phyloP scores from a whole-genome alignment of 2,113 vertebrate genomes.

The Rhodinocichla rosea region DNA sequence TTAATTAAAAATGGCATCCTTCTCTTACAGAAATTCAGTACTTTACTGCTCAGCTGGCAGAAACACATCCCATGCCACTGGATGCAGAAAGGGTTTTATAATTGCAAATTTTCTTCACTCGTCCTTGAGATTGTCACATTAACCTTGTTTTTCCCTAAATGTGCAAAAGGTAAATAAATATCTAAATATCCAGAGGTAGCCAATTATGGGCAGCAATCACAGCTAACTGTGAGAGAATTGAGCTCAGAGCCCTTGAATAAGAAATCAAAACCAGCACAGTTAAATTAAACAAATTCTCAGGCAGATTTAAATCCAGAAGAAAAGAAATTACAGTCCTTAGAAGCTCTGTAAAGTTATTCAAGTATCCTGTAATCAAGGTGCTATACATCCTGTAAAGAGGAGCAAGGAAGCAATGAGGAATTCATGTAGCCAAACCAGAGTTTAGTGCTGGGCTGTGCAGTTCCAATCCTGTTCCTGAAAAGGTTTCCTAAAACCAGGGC shows the following conservation, averaged over 20 bases:
- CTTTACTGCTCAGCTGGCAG: background rate
- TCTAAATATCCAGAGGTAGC: background rate
- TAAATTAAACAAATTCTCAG: background rate
- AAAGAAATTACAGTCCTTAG: background rate
- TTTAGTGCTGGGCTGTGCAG: background rate
- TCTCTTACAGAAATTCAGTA: background rate
- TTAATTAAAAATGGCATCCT: background rate
- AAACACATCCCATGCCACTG: background rate
- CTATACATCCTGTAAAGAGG: background rate
- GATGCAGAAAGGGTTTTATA: background rate
- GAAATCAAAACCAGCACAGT: background rate
- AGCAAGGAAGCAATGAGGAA: background rate
- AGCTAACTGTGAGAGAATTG: background rate
- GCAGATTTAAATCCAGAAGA: background rate
- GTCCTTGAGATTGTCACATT: background rate
- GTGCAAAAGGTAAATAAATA: background rate
- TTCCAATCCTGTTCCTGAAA: background rate
- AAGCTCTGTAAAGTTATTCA: background rate
- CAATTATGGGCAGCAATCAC: background rate
- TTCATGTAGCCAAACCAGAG: background rate
- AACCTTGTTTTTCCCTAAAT: background rate
- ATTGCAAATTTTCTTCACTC: background rate
- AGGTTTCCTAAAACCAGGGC: background rate
- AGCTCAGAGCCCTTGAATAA: background rate
- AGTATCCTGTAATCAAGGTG: background rate